Evolutionary conservation across 1,140 invertebrate genomes (phyloP), one percentile per base, ranked within the genome.

Genomic region (Ridgeia piscesae): DNA sequence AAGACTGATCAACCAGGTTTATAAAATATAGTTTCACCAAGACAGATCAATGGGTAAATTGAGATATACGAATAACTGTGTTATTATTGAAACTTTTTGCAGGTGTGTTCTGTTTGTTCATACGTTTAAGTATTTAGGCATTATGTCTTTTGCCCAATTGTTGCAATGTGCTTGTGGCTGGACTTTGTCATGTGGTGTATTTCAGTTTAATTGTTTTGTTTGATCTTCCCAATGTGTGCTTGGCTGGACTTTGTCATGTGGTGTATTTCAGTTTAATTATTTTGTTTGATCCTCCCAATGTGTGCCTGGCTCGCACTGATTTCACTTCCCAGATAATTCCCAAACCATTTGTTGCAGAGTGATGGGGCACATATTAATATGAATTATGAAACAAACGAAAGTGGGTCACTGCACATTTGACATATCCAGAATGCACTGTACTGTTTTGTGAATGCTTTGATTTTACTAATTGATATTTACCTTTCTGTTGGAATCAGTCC

Each of bases 341-440:
- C 91, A 91, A 88, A 89, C 94, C 94, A 93, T 95, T 94, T 33
- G 93, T 92, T 33, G 92, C 33, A 31, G 94, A 93, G 92, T 94
- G 94, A 88, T 94, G 94, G 17, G 94, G 94, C 31, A 94, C 48
- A n/a, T n/a, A n/a, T n/a, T n/a, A n/a, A n/a, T n/a, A n/a, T n/a
- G n/a, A n/a, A n/a, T n/a, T n/a, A n/a, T n/a, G n/a, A n/a, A n/a
- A n/a, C n/a, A n/a, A n/a, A n/a, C n/a, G n/a, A n/a, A n/a, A n/a
- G n/a, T n/a, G n/a, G n/a, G n/a, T n/a, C n/a, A n/a, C n/a, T n/a
- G n/a, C n/a, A n/a, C n/a, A n/a, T n/a, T n/a, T n/a, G n/a, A n/a
- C n/a, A n/a, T n/a, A n/a, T n/a, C n/a, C n/a, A n/a, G n/a, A n/a
- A n/a, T n/a, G n/a, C n/a, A n/a, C n/a, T n/a, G n/a, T n/a, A n/a